Evolutionary conservation across 2,888 invertebrate species (phyloP), one percentile per base, ranked within the genome.

Genomic region (Ennomos quercinarius): DNA sequence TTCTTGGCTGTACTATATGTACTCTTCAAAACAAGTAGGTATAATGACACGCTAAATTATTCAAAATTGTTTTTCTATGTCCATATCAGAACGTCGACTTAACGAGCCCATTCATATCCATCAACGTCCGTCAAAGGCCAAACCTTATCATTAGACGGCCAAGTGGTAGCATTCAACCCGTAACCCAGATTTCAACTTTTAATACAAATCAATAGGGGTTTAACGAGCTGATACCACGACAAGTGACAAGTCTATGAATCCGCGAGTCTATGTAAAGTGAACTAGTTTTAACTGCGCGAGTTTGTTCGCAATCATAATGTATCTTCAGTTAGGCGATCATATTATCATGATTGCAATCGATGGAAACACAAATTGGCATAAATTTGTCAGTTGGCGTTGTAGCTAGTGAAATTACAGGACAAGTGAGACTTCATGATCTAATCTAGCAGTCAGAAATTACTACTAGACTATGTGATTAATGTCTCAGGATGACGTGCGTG

Each of bases 241-340:
- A 2, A 17, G 17, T 1, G 4, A 1, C 17, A 64, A 62, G 57
- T 55, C 59, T 39, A 58, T 39, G 56, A 59, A 62, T 64, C 62
- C 48, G 61, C 48, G 64, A 76, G 69, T 71, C 72, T 73, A 72
- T 27, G 27, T 74, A 73, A 78, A 79, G 76, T 61, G 76, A 76
- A 81, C 40, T 41, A 13, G n/a, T 8, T 5, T 10, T 4, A 13
- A 5, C 6, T 12, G 1, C 41, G 13, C n/a, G 49, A 34, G 34
- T 54, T 41, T 43, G 13, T 13, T 8, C 34, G 10, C 8, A 8
- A 27, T 43, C 27, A 10, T 3, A 27, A 2, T 17, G 17, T 6
- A 6, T 27, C 0, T 0, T 3, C 6, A 6, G 6, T 5, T 27
- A 27, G 27, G 1, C 17, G 3, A 17, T 17, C 17, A 17, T 3